These are phyloP conservation scores for Anhinga rufa DNA, from an alignment of 2,113 vertebrate species.

Conservation along the genomic window DNA sequence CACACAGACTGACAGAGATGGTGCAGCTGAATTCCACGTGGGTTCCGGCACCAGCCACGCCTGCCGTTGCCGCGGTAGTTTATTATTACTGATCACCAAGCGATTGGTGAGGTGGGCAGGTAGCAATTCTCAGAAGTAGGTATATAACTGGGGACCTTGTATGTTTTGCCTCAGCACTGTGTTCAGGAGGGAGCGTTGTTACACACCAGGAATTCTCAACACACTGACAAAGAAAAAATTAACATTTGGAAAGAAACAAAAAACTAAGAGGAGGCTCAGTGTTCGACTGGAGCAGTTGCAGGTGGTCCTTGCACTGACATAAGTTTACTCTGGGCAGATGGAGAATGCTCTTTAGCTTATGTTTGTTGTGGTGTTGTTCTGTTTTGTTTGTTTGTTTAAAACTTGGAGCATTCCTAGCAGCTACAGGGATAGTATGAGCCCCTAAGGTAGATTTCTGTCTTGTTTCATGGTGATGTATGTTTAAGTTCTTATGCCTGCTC, in stretches of 20 bases:
- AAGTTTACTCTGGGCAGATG: background rate
- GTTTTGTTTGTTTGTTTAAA: background rate
- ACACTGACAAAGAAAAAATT: too few relatives aligned
- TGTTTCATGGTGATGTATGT: background rate
- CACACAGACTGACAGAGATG: background rate
- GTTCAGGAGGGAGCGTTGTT: too few relatives aligned
- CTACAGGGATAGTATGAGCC: background rate
- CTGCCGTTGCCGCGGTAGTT: accelerated
- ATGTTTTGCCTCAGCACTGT: background rate
- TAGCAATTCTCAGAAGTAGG: background rate
- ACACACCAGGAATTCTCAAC: too few relatives aligned
- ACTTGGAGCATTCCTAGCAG: background rate
- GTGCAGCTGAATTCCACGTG: accelerated
- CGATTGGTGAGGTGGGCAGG: background rate
- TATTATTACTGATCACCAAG: background rate
- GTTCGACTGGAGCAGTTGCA: background rate
- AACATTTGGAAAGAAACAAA: background rate
- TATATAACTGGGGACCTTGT: accelerated
- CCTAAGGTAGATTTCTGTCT: background rate
- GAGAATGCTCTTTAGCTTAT: background rate
- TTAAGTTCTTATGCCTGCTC: background rate
- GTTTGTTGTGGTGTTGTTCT: too few relatives aligned
- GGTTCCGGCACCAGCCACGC: background rate
- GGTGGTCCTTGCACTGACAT: background rate
- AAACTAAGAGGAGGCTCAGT: too few relatives aligned